Conservation (phyloP, 2,113 vertebrate species). For the Cyanoderma ruficeps region DNA sequence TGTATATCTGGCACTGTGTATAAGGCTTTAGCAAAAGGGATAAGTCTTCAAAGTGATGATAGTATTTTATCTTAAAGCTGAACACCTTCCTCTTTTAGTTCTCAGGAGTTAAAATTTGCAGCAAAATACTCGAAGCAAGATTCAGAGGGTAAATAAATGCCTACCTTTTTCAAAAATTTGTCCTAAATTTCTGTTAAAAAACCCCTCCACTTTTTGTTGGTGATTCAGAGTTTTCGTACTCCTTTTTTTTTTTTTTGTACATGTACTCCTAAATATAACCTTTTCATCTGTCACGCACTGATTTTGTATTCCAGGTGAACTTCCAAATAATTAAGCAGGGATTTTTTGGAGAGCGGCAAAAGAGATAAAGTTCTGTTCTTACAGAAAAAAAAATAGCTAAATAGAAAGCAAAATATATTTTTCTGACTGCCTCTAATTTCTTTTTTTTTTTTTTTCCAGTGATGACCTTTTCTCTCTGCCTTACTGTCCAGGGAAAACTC, state of each 20-base stretch:
- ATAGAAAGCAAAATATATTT: not conserved
- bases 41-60: not conserved
- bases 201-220: not conserved
- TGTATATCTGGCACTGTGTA: not conserved
- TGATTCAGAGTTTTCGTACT: not conserved
- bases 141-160: not conserved
- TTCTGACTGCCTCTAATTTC: not conserved
- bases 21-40: not conserved
- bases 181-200: not conserved
- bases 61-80: not conserved
- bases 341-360: not conserved
- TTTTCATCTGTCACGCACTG: not conserved
- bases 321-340: not conserved
- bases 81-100: not conserved
- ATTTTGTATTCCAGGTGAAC: not conserved
- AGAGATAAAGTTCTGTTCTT: not conserved
- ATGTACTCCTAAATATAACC: not conserved
- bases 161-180: not conserved
- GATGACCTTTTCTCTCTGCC: slow-evolving; percentile 85
- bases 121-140: not conserved
- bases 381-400: not conserved
- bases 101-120: not conserved
- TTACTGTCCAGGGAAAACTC: slow-evolving; percentile 80
- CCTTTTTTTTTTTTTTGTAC: not conserved
- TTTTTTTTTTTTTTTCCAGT: slow-evolving; percentile 54